phyloP scores from a whole-genome alignment of 1,140 invertebrate species.

The Lepidostoma basale region DNA sequence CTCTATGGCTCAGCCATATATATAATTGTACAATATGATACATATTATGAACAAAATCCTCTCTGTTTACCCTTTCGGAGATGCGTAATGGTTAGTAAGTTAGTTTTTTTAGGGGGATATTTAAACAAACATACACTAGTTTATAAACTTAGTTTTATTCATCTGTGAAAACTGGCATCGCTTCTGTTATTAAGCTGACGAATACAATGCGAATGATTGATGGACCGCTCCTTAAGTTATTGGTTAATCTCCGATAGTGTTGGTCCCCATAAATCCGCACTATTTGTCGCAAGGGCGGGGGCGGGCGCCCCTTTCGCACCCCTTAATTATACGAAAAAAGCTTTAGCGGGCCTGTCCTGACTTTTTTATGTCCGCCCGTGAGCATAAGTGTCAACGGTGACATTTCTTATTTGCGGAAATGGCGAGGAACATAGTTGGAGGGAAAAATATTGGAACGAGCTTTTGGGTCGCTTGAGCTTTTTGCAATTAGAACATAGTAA shows the following conservation, averaged over 20 bases:
- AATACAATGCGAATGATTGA: slow-evolving; percentile 36
- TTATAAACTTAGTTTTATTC: no score
- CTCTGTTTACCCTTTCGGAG: no score
- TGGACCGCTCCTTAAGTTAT: slow-evolving; percentile 17
- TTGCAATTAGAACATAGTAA: no score
- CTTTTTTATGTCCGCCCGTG: slow-evolving; percentile 41
- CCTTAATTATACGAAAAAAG: slow-evolving; percentile 44
- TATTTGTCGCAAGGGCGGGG: slow-evolving; percentile 38
- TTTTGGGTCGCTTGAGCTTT: no score
- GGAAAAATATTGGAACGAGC: background rate
- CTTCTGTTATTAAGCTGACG: no score
- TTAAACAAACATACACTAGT: no score
- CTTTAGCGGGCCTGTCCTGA: slow-evolving; percentile 13
- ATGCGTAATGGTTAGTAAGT: no score
- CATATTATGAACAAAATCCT: no score
- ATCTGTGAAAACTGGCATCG: no score
- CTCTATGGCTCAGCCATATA: no score
- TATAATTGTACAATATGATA: no score
- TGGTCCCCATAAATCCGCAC: slow-evolving; percentile 39
- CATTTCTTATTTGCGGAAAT: slow-evolving; percentile 41
- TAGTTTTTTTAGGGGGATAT: no score
- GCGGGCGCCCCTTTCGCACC: slow-evolving; percentile 10
- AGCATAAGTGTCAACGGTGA: slow-evolving; percentile 45
- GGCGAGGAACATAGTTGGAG: background rate
- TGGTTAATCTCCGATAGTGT: slow-evolving; percentile 44